A percentile compares a stretch with the other conserved stretches of the same genome.
phyloP scores from a whole-genome alignment of 1,140 invertebrate genomes.

The Cherax quadricarinatus region DNA sequence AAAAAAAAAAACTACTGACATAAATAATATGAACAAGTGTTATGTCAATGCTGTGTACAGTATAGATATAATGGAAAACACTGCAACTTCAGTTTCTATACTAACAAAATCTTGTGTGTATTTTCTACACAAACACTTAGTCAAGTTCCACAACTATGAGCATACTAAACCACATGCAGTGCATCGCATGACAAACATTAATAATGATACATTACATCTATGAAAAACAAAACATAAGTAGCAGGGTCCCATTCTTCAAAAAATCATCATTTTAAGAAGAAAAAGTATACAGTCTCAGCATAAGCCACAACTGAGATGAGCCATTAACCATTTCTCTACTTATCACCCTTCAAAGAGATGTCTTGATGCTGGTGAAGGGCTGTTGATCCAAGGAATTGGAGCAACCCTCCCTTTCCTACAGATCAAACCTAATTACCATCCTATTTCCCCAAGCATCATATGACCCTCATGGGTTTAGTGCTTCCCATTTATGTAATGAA shows the following conservation, averaged over 20 bases:
- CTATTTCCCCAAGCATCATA: too few species aligned
- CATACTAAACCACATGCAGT: background rate
- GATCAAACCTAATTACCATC: too few species aligned
- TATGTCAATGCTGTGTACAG: background rate
- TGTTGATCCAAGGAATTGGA: too few species aligned
- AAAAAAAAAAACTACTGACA: background rate
- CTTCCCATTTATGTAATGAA: too few species aligned
- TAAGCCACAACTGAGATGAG: background rate
- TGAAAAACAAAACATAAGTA: background rate
- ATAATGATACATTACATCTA: background rate
- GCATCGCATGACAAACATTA: background rate
- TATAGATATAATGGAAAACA: background rate
- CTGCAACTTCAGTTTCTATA: background rate
- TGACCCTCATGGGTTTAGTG: too few species aligned
- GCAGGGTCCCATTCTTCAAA: background rate
- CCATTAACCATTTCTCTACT: conserved; percentile 1
- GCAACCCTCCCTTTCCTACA: too few species aligned
- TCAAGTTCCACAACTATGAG: background rate
- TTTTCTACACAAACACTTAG: background rate
- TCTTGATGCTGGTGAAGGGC: too few species aligned
- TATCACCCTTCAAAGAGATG: background rate
- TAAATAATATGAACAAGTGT: background rate
- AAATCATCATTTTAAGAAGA: background rate
- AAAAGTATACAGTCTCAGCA: background rate
- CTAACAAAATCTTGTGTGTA: background rate